These are phyloP conservation scores for Glossosoma conforme DNA, from an alignment of 1,140 invertebrate genomes.

Conservation along the genomic window DNA sequence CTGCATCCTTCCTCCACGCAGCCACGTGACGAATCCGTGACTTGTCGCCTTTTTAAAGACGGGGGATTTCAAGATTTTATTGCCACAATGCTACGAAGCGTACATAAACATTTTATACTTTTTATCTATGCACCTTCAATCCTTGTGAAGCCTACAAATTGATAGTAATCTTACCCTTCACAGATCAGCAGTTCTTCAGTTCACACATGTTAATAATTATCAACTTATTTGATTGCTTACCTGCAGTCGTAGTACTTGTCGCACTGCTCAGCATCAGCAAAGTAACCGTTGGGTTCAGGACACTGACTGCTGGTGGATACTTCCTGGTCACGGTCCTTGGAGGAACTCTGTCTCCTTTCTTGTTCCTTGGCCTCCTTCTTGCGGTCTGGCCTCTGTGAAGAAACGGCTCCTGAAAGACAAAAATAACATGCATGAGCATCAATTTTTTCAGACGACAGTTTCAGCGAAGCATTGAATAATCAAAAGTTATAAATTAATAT, in stretches of 20 bases:
- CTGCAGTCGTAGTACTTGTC: slow-evolving; percentile 87
- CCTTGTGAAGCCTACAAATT: no score
- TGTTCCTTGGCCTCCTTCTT: slow-evolving; percentile 34
- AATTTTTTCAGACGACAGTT: no score
- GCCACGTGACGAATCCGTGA: no score
- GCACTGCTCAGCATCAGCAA: slow-evolving; percentile 80
- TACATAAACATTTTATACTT: no score
- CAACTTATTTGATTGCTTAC: slow-evolving; percentile 35
- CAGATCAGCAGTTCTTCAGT: background rate
- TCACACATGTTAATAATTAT: background rate
- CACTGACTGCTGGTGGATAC: slow-evolving; percentile 55
- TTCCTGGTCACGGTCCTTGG: slow-evolving; percentile 13
- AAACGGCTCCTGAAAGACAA: slow-evolving; percentile 7
- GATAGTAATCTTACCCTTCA: background rate
- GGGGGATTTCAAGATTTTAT: no score
- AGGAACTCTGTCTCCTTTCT: slow-evolving; percentile 1
- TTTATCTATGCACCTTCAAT: no score
- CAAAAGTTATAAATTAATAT: no score
- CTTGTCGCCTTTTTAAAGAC: no score
- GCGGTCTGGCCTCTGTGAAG: slow-evolving; percentile 5
- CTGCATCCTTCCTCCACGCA: no score
- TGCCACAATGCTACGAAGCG: no score
- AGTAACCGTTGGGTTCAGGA: slow-evolving; percentile 78
- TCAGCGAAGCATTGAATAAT: no score
- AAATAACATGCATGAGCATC: no score